Base-by-base conservation (phyloP, 2,888 invertebrate genomes). In the Hesperia comma region DNA sequence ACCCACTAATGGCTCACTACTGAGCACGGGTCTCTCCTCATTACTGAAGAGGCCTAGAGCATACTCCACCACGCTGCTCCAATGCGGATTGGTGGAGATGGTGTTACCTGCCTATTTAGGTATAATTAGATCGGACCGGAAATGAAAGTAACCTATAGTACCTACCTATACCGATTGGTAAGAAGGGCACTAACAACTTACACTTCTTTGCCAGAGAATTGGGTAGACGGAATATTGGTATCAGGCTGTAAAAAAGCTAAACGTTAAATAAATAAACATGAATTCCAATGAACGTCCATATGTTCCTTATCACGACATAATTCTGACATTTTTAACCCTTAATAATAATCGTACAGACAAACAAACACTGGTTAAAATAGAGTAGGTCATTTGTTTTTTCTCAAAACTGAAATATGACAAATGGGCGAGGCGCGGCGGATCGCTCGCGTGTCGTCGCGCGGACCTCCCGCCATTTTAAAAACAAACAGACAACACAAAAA, bases 401-500 rank as follows among this genome's bases (percentile, higher is more conserved):
- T 86, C 80, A 79, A 87, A 88, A 86, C 84, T 81, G 83, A 88
- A 91, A 88, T 91, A 92, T 92, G 92, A 92, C 91, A 91, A 92
- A 92, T 92, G 92, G 90, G 87, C 84, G 83, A 80, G 85, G 77
- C 83, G 81, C 82, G 79, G 66, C 81, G 78, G 82, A 79, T 80
- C 84, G 88, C 88, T 91, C 90, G 92, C 91, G 92, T 92, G 92
- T 92, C 91, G 91, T 89, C 91, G 87, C 87, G 83, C 86, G 82
- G 92, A 92, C 92, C 92, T 92, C 92, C 92, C 92, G 92, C 92
- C 92, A 92, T 92, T 92, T 92, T 90, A 87, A 91, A 92, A 92
- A 92, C 92, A 92, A 92, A 92, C 90, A 92, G 82, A 87, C 85
- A 83, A 79, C 88, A 90, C 85, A 91, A 90, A 91, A 91, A 90